Conservation (phyloP, 2,888 invertebrate genomes). For the Mesorhabditis spiculigera region DNA sequence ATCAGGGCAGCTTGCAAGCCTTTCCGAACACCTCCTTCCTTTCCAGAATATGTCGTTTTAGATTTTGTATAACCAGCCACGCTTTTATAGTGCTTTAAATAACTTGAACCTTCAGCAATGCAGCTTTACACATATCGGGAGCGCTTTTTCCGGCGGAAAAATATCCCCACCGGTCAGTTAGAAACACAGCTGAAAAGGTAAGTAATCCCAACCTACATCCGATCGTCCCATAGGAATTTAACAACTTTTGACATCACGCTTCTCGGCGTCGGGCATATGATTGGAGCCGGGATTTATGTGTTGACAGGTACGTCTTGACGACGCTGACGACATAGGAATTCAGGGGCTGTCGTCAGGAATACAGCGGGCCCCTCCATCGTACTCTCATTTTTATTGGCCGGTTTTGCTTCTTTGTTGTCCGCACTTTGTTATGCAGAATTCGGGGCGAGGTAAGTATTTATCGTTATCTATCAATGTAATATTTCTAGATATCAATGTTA, state of each 20-base stretch:
- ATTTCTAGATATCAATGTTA: not conserved
- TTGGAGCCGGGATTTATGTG: conserved; percentile 90
- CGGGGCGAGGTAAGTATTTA: conserved; percentile 57
- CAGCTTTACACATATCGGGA: conserved; percentile 24
- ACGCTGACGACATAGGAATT: conserved; percentile 5
- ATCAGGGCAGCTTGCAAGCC: no score
- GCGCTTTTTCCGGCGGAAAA: conserved; percentile 32
- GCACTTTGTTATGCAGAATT: conserved; percentile 69
- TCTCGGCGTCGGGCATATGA: conserved; percentile 87
- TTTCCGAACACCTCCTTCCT: no score
- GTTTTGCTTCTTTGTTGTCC: conserved; percentile 77
- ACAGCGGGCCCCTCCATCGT: conserved; percentile 87
- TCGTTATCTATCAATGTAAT: not conserved
- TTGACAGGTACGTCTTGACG: conserved; percentile 64
- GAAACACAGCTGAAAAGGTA: conserved; percentile 80
- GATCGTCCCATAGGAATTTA: conserved; percentile 64
- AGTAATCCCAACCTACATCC: not conserved
- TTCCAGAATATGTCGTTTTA: no score
- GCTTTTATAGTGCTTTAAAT: no score
- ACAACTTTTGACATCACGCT: conserved; percentile 84
- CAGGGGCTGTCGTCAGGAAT: conserved; percentile 77
- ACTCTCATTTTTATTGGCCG: conserved; percentile 68
- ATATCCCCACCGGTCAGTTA: conserved; percentile 53
- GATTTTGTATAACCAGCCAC: no score
- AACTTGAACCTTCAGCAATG: conserved; percentile 9